phyloP scores from a whole-genome alignment of 2,888 invertebrate species.

The Cephonodes hylas region DNA sequence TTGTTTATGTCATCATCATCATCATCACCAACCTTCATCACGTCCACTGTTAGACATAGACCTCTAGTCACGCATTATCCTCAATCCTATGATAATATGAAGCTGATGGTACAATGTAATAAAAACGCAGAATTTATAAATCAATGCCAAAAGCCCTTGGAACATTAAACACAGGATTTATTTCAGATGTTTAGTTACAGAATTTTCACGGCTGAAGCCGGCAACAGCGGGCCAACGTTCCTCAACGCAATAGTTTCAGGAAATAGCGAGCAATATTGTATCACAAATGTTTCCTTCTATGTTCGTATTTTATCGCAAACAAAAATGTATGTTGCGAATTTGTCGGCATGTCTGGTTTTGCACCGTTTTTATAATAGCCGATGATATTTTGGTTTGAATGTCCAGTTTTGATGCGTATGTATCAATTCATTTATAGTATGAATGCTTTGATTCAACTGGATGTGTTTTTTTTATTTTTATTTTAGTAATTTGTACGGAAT shows the following conservation, averaged over 20 bases:
- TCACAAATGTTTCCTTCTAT: conserved; percentile 5
- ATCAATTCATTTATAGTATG: no score
- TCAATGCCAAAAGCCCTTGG: background rate
- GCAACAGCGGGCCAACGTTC: background rate
- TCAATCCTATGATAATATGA: no score
- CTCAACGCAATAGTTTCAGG: conserved; percentile 5
- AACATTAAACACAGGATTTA: background rate
- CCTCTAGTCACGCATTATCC: no score
- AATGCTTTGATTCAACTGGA: no score
- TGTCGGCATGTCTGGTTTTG: background rate
- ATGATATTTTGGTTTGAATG: background rate
- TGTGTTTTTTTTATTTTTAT: no score
- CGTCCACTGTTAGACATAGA: no score
- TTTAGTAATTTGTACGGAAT: no score
- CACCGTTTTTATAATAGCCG: background rate
- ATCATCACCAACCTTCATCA: no score
- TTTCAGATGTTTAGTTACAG: conserved; percentile 1
- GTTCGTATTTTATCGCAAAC: background rate
- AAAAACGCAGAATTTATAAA: background rate
- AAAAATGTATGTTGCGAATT: conserved; percentile 2
- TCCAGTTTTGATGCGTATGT: background rate
- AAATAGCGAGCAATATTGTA: conserved; percentile 6
- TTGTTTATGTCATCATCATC: no score
- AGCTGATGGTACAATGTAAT: background rate
- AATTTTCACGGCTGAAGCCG: background rate